Conservation (phyloP, 2,888 invertebrate species). For the Calliopum simillimum region DNA sequence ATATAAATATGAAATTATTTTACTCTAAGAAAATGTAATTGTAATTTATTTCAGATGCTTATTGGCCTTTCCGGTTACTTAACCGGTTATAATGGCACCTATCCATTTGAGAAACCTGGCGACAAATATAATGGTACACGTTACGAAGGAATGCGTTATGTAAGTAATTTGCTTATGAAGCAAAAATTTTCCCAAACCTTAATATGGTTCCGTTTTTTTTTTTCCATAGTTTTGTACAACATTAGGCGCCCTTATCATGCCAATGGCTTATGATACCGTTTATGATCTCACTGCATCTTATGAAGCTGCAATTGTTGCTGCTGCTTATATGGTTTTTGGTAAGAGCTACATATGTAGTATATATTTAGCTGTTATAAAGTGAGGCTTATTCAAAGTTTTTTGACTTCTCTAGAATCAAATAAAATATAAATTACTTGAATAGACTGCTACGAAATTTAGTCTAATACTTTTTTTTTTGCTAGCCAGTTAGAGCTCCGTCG, state of each 20-base stretch:
- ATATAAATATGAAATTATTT: background rate
- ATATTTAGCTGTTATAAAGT: too few relatives aligned
- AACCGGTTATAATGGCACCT: conserved; percentile 94
- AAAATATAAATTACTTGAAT: too few relatives aligned
- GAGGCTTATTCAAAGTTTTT: too few relatives aligned
- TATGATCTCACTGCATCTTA: conserved; percentile 90
- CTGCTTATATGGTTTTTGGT: conserved; percentile 89
- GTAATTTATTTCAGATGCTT: conserved; percentile 80
- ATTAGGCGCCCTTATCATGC: conserved; percentile 87
- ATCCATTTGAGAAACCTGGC: conserved; percentile 95
- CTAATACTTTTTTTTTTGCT: too few relatives aligned
- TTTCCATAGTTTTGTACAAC: conserved; percentile 87
- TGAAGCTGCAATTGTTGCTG: conserved; percentile 82
- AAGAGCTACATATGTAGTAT: conserved; percentile 51
- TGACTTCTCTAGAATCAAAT: too few relatives aligned
- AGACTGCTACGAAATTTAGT: too few relatives aligned
- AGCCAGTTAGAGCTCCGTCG: too few relatives aligned
- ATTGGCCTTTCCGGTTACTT: conserved; percentile 92
- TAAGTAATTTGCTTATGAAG: conserved; percentile 67
- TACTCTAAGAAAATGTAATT: background rate
- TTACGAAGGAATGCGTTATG: conserved; percentile 94
- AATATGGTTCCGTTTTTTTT: background rate
- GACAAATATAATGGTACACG: conserved; percentile 90
- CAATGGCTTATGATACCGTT: conserved; percentile 86
- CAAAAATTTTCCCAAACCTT: background rate